phyloP scores from a whole-genome alignment of 2,113 vertebrate genomes.

The Perca schrenkii region DNA sequence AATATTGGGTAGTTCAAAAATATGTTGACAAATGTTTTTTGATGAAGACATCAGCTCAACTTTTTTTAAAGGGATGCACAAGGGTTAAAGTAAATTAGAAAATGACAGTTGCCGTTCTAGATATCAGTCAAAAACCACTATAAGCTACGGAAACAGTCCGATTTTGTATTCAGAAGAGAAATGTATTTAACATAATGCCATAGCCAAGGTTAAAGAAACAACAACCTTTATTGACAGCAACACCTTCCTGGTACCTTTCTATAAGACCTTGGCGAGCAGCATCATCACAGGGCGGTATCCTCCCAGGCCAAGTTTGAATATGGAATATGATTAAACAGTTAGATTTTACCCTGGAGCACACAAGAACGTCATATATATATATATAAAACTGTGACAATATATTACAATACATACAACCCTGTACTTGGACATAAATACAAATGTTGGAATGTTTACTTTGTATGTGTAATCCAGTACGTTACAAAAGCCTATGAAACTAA shows the following conservation, averaged over 20 bases:
- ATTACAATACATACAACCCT: conserved; percentile 58
- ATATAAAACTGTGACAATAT: conserved; percentile 41
- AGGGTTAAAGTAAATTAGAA: too few species aligned
- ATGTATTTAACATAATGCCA: background rate
- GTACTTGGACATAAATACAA: conserved; percentile 64
- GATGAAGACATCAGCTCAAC: too few species aligned
- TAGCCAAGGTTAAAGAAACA: background rate
- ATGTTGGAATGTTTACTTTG: conserved; percentile 47
- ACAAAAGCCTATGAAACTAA: conserved; percentile 20
- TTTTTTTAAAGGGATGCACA: too few species aligned
- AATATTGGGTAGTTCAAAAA: too few species aligned
- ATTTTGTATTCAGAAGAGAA: background rate
- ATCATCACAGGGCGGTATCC: background rate
- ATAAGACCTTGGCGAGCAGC: conserved; percentile 22
- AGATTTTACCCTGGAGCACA: background rate
- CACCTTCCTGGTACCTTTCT: conserved; percentile 26
- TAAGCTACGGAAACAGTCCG: too few species aligned
- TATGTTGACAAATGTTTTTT: too few species aligned
- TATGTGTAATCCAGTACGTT: background rate
- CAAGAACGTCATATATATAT: conserved; percentile 1
- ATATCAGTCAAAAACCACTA: too few species aligned
- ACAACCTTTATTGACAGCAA: background rate
- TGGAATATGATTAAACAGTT: conserved; percentile 12
- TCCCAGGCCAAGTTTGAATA: conserved; percentile 1
- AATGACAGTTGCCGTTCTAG: too few species aligned